Base-by-base conservation (phyloP, 2,797 vertebrate genomes). In the Halcyon badia region DNA sequence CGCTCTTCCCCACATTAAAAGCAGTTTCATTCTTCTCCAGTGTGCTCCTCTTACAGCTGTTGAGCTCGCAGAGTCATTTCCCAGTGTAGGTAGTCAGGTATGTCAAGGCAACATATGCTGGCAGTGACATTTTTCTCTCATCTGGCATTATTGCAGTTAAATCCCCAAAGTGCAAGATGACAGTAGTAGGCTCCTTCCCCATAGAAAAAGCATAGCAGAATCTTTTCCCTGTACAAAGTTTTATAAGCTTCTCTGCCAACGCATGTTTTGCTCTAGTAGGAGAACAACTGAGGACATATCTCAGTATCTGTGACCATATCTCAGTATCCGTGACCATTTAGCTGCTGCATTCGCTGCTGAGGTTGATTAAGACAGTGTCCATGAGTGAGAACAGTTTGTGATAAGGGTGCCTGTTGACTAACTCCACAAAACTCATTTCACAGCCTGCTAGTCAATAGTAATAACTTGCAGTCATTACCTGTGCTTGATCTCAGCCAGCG, bases 341-440 rank as follows among this genome's bases (percentile, higher is more conserved):
- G 22, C 52, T 60, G n/a, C 56, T 82, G 66, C 24, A 3, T 54
- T 89, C 5, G 0, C 46, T 70, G 37, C 58, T 91, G 61, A 46
- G 66, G 25, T 46, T 72, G 48, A 42, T 20, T 19, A 52, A 7
- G 16, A 11, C 48, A 30, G 26, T 14, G 25, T 13, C 72, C 64
- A 3, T 8, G 58, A 56, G 61, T 1, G 33, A n/a, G 35, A 44
- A 17, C 9, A 21, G 48, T 41, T 41, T 79, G 72, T 64, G 54
- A n/a, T 52, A 48, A 75, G 80, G 25, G 4, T 33, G 31, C 46
- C 21, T 89, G n/a, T 35, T 51, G 57, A 71, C 62, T 88, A 75
- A 14, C 60, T 46, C 26, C 68, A 62, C 42, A 71, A 89, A 94
- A 84, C 39, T 56, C 8, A 9, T 87, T 96, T 82, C 52, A 80